Evolutionary conservation across 2,888 invertebrate genomes (phyloP).

Genomic region (Drosophila longiperda): DNA sequence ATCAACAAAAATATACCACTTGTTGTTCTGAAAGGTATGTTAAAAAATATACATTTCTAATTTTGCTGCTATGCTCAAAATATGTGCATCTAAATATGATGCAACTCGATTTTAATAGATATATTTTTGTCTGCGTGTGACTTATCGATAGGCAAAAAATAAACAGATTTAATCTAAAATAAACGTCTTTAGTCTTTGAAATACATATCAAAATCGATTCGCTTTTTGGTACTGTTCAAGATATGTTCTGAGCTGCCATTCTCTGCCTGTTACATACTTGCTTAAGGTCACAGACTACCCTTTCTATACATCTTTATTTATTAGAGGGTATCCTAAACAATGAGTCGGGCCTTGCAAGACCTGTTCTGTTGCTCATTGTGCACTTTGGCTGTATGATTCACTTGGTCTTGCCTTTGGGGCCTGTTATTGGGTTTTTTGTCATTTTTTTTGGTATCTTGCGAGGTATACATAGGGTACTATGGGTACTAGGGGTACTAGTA

Average conservation of each 20-base stretch:
- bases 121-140: too few species aligned
- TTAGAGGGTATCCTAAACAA: conserved; percentile 22
- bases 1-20: not conserved
- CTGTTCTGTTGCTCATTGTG: conserved; percentile 62
- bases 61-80: not conserved
- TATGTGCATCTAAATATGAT: too few species aligned
- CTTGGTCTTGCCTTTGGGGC: conserved; percentile 41
- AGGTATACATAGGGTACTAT: not conserved
- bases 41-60: not conserved
- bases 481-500: not conserved
- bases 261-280: not conserved
- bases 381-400: conserved; percentile 73
- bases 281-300: not conserved
- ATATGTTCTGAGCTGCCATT: not conserved
- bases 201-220: not conserved
- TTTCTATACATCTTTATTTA: not conserved
- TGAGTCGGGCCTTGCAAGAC: conserved; percentile 42
- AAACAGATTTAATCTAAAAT: not conserved
- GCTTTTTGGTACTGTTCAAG: not conserved
- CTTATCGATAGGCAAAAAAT: not conserved
- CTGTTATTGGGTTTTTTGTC: conserved; percentile 32
- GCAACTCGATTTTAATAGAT: too few species aligned
- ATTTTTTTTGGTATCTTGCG: conserved; percentile 20
- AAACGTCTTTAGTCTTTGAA: not conserved
- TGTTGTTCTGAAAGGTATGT: not conserved